A percentile compares a stretch with the other conserved stretches of the same genome.
phyloP scores from a whole-genome alignment of 2,888 invertebrate species.

The Scaptomyza flava region DNA sequence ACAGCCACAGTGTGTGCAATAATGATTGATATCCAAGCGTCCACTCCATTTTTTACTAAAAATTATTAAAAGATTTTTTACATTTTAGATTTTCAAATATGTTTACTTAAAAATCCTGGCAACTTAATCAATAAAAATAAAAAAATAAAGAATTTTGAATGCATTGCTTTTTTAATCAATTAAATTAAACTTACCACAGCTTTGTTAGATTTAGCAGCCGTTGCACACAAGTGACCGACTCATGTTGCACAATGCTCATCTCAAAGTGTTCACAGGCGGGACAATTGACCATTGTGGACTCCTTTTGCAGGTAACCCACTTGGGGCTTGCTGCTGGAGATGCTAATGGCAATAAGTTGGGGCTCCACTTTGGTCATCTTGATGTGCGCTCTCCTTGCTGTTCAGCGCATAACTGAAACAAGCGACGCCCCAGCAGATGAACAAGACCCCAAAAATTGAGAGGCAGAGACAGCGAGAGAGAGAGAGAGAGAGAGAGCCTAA shows the following conservation, averaged over 20 bases:
- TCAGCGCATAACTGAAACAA: constrained; percentile 44
- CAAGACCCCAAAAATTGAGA: neutral
- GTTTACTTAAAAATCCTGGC: too few species aligned
- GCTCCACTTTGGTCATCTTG: constrained; percentile 67
- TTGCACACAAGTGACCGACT: constrained; percentile 78
- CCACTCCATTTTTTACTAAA: constrained; percentile 73
- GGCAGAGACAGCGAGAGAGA: constrained; percentile 10
- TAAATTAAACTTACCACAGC: constrained; percentile 58
- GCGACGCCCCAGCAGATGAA: constrained; percentile 27
- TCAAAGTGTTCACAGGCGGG: constrained; percentile 78
- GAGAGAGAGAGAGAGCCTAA: neutral
- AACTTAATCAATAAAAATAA: too few species aligned
- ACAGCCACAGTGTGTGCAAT: constrained; percentile 82
- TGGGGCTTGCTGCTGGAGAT: constrained; percentile 54
- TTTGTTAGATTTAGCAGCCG: constrained; percentile 65
- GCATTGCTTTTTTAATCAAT: too few species aligned
- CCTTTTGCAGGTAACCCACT: constrained; percentile 71
- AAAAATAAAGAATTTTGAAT: too few species aligned
- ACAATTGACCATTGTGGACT: constrained; percentile 77
- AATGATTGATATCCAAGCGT: constrained; percentile 81
- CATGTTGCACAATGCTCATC: constrained; percentile 72
- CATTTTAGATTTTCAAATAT: too few species aligned
- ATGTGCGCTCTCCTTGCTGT: constrained; percentile 29
- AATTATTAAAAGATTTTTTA: neutral
- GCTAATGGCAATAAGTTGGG: constrained; percentile 52